Evolutionary conservation across 2,888 invertebrate genomes (phyloP), one percentile per base, ranked within the genome.

Genomic region (Gisinianus flammeolus): DNA sequence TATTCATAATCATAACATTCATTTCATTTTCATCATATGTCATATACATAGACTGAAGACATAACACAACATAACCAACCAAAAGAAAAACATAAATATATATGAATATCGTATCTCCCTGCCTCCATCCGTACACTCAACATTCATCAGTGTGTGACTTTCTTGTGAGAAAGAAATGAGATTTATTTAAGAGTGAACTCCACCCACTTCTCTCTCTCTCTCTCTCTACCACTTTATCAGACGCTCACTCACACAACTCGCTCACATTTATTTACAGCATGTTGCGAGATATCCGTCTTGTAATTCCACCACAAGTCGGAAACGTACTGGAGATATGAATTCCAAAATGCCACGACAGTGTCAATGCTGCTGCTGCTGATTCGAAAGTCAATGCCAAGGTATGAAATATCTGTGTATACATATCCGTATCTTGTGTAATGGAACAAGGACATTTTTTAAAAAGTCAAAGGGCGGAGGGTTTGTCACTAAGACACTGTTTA

Each of bases 401-500:
- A 69, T 52, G 24, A 52, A 22, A 44, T 33, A 24, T 58, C 16
- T 44, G 52, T 44, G 16, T 44, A 44, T 44, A 16, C 16, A 44
- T 12, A 44, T 44, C 52, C 52, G 52, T 44, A 44, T 44, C 19
- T 6, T 28, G 67, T 30, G 31, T 68, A 68, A 68, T 33, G 24
- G n/a, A 68, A 68, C 33, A 30, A 54, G 70, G 70, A 70, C 70
- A 70, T 70, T 70, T 70, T 70, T 70, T 70, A 70, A 70, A 54
- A 19, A 44, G 70, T 70, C 52, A 70, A 70, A 70, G 70, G 70
- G 70, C 70, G 70, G 70, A 54, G 70, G 70, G 70, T 30, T 70
- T 70, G 70, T 70, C 70, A 70, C 54, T 70, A n/a, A 52, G 70
- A 54, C 28, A 54, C 52, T 70, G 22, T 22, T 19, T 30, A 33